Evolutionary conservation across 2,113 vertebrate species (phyloP), one percentile per base, ranked within the genome.

Genomic region (Oreotragus oreotragus): DNA sequence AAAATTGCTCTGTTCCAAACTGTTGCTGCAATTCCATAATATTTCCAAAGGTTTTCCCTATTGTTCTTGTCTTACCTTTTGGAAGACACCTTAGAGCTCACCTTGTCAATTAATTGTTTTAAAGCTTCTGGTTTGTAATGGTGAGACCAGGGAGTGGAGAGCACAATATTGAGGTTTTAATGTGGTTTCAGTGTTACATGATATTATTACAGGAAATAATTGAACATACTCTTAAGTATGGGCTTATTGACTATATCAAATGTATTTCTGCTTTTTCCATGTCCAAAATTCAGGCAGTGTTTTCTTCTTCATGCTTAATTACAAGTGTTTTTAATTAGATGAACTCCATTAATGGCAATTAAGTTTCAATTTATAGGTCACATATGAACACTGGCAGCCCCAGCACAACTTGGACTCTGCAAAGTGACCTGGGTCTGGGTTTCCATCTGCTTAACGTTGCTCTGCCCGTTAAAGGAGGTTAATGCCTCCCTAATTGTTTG

Each of bases 321-420:
- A 97, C 64, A 97, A 98, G 97, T 97, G 97, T 98, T 98, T 98
- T 96, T 98, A 98, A 98, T 98, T 94, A 98, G 94, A 98, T 98
- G 96, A 98, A 90, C 96, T 95, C 95, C 79, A 97, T 97, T 97
- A 98, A 94, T 98, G 95, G 92, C 84, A 98, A 98, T 99, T 99
- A 99, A 98, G 89, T 97, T 96, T 97, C 97, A 96, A 98, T 98
- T 98, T 98, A 51, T 95, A 97, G 97, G 94, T 97, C 96, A 90
- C 85, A 93, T 73, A 91, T 45, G 92, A 86, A 84, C 85, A 55
- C 91, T 95, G 98, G 98, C 98, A 97, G 86, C 93, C 95, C 66
- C 97, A 90, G 88, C 98, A 96, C 96, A 98, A 97, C 70, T 93
- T 98, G 97, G 95, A 85, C 95, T 97, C 97, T 94, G 97, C 96